Evolutionary conservation across 2,797 vertebrate species (phyloP).

Genomic region (Semaprochilodus insignis): DNA sequence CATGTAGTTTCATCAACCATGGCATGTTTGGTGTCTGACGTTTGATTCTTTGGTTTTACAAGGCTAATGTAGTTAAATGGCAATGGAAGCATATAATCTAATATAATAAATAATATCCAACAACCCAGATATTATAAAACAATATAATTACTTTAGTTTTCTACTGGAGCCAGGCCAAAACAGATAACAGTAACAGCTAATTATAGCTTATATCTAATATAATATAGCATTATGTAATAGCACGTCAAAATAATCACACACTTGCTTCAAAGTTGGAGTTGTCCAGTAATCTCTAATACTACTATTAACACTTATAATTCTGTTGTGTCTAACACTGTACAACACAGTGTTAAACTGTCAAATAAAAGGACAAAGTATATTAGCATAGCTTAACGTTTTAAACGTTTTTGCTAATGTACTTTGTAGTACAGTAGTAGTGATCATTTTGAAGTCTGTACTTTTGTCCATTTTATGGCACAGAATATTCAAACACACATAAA

Average conservation of each 20-base stretch:
- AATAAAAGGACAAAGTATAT: not conserved
- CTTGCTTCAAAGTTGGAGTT: not conserved
- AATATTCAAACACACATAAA: no score
- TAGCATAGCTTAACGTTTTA: no score
- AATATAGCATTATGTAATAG: not conserved
- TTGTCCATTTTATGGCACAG: not conserved
- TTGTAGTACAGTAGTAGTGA: no score
- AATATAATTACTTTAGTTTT: no score
- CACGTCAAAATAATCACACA: not conserved
- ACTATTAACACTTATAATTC: not conserved
- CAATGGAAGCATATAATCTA: not conserved
- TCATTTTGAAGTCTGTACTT: not conserved
- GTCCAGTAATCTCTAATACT: no score
- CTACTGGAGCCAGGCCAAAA: no score
- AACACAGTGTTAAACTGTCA: not conserved
- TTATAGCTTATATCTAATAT: no score
- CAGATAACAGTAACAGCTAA: not conserved
- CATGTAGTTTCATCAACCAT: no score
- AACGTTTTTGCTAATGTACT: no score
- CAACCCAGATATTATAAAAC: no score
- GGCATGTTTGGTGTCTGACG: not conserved
- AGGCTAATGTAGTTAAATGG: not conserved
- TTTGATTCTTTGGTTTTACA: no score
- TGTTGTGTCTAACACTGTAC: not conserved
- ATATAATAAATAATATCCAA: no score